Percentiles rank a stretch among this genome's conserved stretches.
Evolutionary conservation across 2,113 vertebrate genomes (phyloP).

Genomic region (Grallaria varia): DNA sequence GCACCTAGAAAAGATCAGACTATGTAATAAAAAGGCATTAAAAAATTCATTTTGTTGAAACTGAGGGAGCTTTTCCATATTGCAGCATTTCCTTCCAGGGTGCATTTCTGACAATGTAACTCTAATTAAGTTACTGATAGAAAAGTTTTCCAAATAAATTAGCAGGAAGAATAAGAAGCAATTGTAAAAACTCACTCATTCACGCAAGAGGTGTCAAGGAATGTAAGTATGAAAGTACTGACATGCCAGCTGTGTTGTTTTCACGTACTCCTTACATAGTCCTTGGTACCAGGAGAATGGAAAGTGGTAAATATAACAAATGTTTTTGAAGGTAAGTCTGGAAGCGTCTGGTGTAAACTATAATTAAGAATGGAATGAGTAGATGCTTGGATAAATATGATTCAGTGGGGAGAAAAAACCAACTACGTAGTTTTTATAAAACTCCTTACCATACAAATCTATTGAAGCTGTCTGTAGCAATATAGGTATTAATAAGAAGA

Average conservation of each 20-base stretch:
- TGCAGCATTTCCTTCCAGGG: background rate
- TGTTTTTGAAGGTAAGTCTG: background rate
- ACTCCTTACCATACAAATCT: background rate
- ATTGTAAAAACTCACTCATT: background rate
- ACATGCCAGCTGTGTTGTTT: background rate
- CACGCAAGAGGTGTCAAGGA: background rate
- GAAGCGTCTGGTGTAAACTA: background rate
- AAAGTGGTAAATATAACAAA: background rate
- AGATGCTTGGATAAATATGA: background rate
- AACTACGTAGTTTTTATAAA: background rate
- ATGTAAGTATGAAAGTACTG: background rate
- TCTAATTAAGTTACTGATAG: background rate
- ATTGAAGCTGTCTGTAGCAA: background rate
- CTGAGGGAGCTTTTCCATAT: background rate
- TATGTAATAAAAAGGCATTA: background rate
- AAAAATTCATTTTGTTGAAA: background rate
- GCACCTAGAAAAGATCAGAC: background rate
- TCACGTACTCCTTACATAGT: background rate
- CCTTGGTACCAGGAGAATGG: background rate
- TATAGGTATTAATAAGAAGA: background rate
- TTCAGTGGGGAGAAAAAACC: background rate
- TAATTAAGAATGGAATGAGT: background rate
- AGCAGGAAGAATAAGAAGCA: background rate
- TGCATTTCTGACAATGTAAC: background rate
- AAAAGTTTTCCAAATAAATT: background rate